Percentiles rank a stretch among this genome's conserved stretches.
These are phyloP conservation scores for Auanema sp. DNA, from an alignment of 2,888 invertebrate species.

Conservation along the genomic window DNA sequence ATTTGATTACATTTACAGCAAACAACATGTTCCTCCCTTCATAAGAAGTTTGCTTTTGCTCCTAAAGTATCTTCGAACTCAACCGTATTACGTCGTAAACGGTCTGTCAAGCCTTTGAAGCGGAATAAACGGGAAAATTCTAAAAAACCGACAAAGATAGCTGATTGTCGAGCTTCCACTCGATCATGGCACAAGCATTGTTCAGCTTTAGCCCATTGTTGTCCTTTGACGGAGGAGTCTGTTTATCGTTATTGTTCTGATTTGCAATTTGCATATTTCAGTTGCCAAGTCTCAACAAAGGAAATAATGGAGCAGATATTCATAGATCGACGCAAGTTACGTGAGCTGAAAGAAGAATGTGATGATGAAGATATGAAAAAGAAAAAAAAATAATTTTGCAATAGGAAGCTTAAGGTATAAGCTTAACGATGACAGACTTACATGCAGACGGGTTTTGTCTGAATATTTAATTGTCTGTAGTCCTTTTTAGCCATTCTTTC, in stretches of 20 bases:
- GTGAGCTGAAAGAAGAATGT: slow-evolving; percentile 28
- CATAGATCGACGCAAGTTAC: slow-evolving; percentile 33
- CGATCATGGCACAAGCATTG: slow-evolving; percentile 43
- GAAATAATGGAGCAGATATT: slow-evolving; percentile 43
- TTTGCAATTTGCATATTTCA: slow-evolving; percentile 17
- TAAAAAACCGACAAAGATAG: slow-evolving; percentile 18
- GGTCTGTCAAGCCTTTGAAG: background rate
- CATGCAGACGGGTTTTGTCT: too few species aligned
- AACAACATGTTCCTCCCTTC: slow-evolving; percentile 11
- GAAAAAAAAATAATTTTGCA: too few species aligned
- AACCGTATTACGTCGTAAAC: background rate
- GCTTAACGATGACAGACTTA: too few species aligned
- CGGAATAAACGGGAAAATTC: background rate
- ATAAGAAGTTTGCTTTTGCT: slow-evolving; percentile 18
- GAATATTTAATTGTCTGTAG: too few species aligned
- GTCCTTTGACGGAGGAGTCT: slow-evolving; percentile 35
- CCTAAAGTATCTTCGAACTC: slow-evolving; percentile 13
- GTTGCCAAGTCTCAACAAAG: slow-evolving; percentile 35
- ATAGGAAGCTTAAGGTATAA: too few species aligned
- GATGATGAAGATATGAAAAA: background rate
- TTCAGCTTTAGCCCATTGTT: slow-evolving; percentile 36
- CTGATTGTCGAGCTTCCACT: slow-evolving; percentile 31
- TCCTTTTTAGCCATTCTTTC: too few species aligned
- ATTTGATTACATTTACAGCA: slow-evolving; percentile 4
- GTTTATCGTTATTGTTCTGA: slow-evolving; percentile 8